A percentile compares a stretch with the other conserved stretches of the same genome.
phyloP scores from a whole-genome alignment of 2,888 invertebrate genomes.

The Scotopteryx bipunctaria region DNA sequence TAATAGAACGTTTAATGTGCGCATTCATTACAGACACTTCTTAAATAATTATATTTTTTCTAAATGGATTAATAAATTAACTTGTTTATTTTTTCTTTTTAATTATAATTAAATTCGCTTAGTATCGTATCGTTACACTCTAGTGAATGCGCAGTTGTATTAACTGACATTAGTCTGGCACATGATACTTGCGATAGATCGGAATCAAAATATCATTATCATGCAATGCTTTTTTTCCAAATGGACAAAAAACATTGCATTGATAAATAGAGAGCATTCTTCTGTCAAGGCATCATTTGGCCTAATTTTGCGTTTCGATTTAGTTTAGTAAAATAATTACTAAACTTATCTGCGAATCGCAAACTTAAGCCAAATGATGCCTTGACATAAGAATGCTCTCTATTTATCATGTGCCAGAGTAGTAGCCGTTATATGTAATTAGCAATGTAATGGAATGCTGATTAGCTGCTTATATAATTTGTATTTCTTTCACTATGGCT shows the following conservation, averaged over 20 bases:
- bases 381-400: neutral
- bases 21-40: neutral
- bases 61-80: neutral
- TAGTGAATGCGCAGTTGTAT: constrained; percentile 14
- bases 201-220: too few relatives aligned
- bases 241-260: neutral
- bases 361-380: too few relatives aligned
- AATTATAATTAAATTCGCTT: neutral
- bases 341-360: too few relatives aligned
- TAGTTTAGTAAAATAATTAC: too few relatives aligned
- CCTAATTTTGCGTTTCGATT: too few relatives aligned
- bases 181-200: too few relatives aligned
- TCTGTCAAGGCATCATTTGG: too few relatives aligned
- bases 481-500: constrained; percentile 71
- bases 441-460: constrained; percentile 33
- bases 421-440: neutral
- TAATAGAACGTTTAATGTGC: neutral
- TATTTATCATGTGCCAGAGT: neutral
- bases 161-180: constrained; percentile 3
- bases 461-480: constrained; percentile 55
- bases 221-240: too few relatives aligned
- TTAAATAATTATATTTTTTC: too few relatives aligned
- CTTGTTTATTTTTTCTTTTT: neutral
- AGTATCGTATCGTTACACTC: neutral
- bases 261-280: too few relatives aligned